phyloP scores from a whole-genome alignment of 2,888 invertebrate species.

The Tenodera sinensis region DNA sequence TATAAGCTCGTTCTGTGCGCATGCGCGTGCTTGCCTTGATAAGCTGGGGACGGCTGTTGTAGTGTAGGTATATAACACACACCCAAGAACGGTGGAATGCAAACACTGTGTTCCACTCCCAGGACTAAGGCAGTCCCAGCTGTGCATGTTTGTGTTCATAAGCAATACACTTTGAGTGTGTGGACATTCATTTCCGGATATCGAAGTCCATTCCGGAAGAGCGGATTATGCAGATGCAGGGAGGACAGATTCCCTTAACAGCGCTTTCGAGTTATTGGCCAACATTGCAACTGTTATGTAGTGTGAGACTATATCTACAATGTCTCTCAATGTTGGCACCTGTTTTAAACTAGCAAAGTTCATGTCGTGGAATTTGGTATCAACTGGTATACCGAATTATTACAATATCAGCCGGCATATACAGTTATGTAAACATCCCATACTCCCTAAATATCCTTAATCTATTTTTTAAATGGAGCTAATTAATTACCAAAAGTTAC shows the following conservation, averaged over 20 bases:
- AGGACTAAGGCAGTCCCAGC: not conserved
- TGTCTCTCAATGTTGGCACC: not conserved
- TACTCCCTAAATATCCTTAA: no score
- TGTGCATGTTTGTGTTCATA: not conserved
- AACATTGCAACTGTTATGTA: not conserved
- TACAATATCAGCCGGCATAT: no score
- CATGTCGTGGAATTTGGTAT: not conserved
- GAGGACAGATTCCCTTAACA: not conserved
- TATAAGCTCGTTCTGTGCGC: no score
- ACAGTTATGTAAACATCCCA: no score
- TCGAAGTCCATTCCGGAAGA: conserved; percentile 15
- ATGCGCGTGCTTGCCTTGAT: not conserved
- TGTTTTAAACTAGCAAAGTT: not conserved
- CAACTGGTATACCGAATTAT: no score
- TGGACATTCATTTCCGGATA: conserved; percentile 18
- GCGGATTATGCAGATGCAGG: conserved; percentile 18
- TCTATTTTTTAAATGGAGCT: no score
- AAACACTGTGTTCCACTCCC: not conserved
- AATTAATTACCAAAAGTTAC: no score
- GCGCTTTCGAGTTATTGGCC: not conserved
- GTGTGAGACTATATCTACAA: not conserved
- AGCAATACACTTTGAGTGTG: not conserved
- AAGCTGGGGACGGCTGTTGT: not conserved
- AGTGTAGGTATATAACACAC: not conserved
- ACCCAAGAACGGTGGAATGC: not conserved